Evolutionary conservation across 1,140 invertebrate species (phyloP).

Genomic region (Maniola jurtina): DNA sequence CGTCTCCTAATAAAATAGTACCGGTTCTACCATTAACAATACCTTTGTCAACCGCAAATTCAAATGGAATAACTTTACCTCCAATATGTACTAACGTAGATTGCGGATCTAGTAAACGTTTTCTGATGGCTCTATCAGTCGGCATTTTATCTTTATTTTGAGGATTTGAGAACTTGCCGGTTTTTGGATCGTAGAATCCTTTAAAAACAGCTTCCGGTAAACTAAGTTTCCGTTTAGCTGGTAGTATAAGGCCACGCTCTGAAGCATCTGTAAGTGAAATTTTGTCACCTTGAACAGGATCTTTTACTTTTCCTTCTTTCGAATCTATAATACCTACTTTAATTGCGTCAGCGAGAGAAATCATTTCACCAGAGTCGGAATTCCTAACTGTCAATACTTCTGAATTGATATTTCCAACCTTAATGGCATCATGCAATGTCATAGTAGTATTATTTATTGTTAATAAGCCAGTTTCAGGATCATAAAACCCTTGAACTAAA

Average conservation of each 20-base stretch:
- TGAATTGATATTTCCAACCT: constrained; percentile 86
- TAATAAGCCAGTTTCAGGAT: constrained; percentile 86
- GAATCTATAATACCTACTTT: constrained; percentile 89
- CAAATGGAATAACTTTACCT: constrained; percentile 88
- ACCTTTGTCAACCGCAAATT: constrained; percentile 88
- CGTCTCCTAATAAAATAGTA: constrained; percentile 81
- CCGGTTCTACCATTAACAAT: constrained; percentile 89
- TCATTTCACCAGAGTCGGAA: constrained; percentile 86
- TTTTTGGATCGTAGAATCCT: constrained; percentile 88
- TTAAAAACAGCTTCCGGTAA: constrained; percentile 92
- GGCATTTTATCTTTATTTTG: constrained; percentile 87
- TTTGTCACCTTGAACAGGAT: constrained; percentile 86
- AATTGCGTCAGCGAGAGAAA: constrained; percentile 90
- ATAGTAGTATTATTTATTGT: constrained; percentile 85
- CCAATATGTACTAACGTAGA: constrained; percentile 88
- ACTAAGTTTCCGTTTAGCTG: constrained; percentile 89
- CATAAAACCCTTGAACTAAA: constrained; percentile 89
- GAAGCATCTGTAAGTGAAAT: constrained; percentile 89
- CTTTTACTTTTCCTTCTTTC: constrained; percentile 86
- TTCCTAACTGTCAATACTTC: constrained; percentile 90
- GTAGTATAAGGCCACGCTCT: constrained; percentile 88
- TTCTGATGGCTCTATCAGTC: constrained; percentile 87
- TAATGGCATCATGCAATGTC: constrained; percentile 90
- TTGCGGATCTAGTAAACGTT: constrained; percentile 89
- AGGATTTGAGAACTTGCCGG: constrained; percentile 85